These are phyloP conservation scores for Lapara coniferarum DNA, from an alignment of 2,888 invertebrate genomes.

Conservation along the genomic window DNA sequence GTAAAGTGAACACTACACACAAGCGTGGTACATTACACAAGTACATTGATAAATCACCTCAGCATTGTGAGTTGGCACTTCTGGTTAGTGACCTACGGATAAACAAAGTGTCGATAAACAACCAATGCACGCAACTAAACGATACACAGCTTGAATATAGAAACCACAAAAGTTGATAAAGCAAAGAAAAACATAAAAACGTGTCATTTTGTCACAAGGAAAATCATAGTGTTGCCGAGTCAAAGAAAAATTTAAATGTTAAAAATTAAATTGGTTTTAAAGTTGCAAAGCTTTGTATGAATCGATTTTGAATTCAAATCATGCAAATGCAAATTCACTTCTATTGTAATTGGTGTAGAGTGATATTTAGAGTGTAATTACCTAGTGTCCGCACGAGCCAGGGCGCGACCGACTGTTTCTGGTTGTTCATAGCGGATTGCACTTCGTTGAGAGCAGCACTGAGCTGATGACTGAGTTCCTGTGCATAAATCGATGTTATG, in stretches of 20 bases:
- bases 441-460: conserved; percentile 90
- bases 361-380: conserved; percentile 52
- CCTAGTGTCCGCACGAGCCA: conserved; percentile 97
- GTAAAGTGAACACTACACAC: conserved; percentile 22
- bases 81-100: conserved; percentile 69
- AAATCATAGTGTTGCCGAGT: not conserved
- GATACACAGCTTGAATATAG: not conserved
- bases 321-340: not conserved
- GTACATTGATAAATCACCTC: conserved; percentile 51
- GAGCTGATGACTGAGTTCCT: conserved; percentile 96
- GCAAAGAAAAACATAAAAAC: not conserved
- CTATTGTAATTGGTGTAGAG: not conserved
- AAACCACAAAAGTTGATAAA: conserved; percentile 7
- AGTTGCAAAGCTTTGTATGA: conserved; percentile 5
- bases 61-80: conserved; percentile 47
- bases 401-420: conserved; percentile 89
- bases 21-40: conserved; percentile 35
- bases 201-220: not conserved
- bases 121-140: conserved; percentile 20
- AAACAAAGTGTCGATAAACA: conserved; percentile 42
- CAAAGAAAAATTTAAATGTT: not conserved
- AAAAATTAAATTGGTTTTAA: not conserved
- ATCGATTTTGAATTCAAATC: not conserved
- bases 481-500: conserved; percentile 37
- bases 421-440: conserved; percentile 70